Evolutionary conservation across 2,888 invertebrate species (phyloP), one percentile per base, ranked within the genome.

Genomic region (Ornithoptera alexandrae): DNA sequence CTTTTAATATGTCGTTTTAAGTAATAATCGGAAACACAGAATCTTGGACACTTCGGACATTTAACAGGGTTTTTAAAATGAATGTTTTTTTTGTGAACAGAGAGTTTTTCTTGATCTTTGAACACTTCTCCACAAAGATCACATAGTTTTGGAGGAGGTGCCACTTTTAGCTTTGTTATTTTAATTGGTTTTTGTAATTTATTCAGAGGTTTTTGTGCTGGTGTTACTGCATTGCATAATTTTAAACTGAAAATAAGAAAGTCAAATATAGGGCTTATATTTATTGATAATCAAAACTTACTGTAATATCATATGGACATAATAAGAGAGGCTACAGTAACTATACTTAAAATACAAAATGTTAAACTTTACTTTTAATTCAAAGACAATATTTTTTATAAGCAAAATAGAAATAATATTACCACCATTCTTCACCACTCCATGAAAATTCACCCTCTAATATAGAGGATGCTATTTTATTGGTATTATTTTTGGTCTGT

Each of bases 361-460:
- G 10, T 39, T 39, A 39, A 7, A 39, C 39, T 39, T 39, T 39
- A 39, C 6, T 39, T 39, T 39, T 39, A 39, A 39, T 39, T 8
- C 39, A 39, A 10, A 17, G 50, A 15, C 8, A 18, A 18, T 50
- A 50, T 50, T 50, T 50, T 50, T 2, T 17, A 50, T 17, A 17
- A 50, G 18, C 50, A 39, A 59, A 53, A 42, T 50, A 72, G 42
- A 67, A 74, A 68, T 71, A 73, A 76, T 77, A 78, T 85, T 89
- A 93, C 92, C 91, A 88, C 92, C 91, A 92, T 79, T 81, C 80
- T 75, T 86, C 84, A 63, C 88, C 91, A 77, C 76, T 86, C 91
- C 91, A 93, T 56, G 77, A 67, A 78, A 86, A 92, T 72, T 86
- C 85, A 60, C 88, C 89, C 81, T 92, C 92, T 75, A 91, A 77